Evolutionary conservation across 2,113 vertebrate genomes (phyloP).

Genomic region (Emydocephalus ijimae): DNA sequence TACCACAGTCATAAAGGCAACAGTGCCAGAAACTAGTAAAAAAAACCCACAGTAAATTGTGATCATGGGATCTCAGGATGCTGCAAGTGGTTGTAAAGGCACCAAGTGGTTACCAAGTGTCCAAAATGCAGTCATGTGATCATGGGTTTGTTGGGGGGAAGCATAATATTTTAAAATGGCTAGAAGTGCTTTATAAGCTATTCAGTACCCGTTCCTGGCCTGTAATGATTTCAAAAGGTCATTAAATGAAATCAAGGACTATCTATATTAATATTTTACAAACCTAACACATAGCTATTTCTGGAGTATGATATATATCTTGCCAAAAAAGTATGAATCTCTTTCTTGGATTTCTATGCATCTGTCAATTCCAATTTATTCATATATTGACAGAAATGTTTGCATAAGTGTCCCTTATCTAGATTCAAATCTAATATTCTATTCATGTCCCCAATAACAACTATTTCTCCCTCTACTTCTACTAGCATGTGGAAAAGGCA

Average conservation of each 20-base stretch:
- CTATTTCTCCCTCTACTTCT: background rate
- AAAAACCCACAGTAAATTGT: background rate
- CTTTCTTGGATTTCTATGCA: background rate
- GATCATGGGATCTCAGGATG: background rate
- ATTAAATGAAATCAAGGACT: background rate
- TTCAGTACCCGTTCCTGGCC: background rate
- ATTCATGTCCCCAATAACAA: background rate
- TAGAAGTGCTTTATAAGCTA: background rate
- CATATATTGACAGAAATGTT: background rate
- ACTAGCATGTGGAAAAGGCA: background rate
- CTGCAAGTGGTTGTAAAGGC: background rate
- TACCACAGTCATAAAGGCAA: background rate
- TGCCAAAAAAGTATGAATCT: background rate
- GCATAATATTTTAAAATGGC: background rate
- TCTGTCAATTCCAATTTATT: background rate
- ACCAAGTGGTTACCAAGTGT: background rate
- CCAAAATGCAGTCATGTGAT: background rate
- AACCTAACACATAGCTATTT: background rate
- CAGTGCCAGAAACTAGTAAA: background rate
- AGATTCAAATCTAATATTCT: background rate
- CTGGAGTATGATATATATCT: background rate
- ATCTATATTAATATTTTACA: background rate
- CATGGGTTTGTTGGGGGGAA: background rate
- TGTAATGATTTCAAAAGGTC: background rate
- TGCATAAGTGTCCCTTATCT: background rate